A percentile compares a stretch with the other conserved stretches of the same genome.
Evolutionary conservation across 2,888 invertebrate genomes (phyloP).

Genomic region (Archips xylosteana): DNA sequence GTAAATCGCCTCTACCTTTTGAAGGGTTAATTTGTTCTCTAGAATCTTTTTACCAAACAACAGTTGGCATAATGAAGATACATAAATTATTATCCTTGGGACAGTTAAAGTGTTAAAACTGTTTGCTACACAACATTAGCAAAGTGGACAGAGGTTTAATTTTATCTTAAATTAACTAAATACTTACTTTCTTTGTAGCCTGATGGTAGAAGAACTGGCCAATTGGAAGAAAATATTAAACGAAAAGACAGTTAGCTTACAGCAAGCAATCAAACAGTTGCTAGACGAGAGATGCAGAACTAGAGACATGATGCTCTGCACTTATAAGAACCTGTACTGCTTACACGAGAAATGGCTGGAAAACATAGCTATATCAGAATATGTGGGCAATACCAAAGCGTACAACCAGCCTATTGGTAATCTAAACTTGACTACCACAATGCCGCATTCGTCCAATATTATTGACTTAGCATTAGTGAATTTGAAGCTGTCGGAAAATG

Average conservation of each 20-base stretch:
- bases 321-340: slow-evolving; percentile 86
- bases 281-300: slow-evolving; percentile 89
- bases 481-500: slow-evolving; percentile 86
- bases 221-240: slow-evolving; percentile 93
- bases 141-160: too few species aligned
- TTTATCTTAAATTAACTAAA: not conserved
- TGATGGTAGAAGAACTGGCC: slow-evolving; percentile 97
- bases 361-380: slow-evolving; percentile 76
- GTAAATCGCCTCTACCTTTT: too few species aligned
- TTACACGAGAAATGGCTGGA: slow-evolving; percentile 80
- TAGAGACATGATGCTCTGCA: slow-evolving; percentile 87
- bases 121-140: too few species aligned
- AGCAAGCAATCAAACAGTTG: slow-evolving; percentile 88
- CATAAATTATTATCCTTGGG: too few species aligned
- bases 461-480: slow-evolving; percentile 87
- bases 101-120: too few species aligned
- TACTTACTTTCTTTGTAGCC: slow-evolving; percentile 81
- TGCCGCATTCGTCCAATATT: slow-evolving; percentile 85
- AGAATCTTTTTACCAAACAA: too few species aligned
- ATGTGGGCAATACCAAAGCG: slow-evolving; percentile 66
- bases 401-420: slow-evolving; percentile 79
- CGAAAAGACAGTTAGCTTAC: slow-evolving; percentile 89
- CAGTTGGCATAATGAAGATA: too few species aligned
- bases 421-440: slow-evolving; percentile 77
- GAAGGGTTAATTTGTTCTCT: too few species aligned